Conservation (phyloP, 35 echinoderm and acorn worm species). For the Diadema setosum region DNA sequence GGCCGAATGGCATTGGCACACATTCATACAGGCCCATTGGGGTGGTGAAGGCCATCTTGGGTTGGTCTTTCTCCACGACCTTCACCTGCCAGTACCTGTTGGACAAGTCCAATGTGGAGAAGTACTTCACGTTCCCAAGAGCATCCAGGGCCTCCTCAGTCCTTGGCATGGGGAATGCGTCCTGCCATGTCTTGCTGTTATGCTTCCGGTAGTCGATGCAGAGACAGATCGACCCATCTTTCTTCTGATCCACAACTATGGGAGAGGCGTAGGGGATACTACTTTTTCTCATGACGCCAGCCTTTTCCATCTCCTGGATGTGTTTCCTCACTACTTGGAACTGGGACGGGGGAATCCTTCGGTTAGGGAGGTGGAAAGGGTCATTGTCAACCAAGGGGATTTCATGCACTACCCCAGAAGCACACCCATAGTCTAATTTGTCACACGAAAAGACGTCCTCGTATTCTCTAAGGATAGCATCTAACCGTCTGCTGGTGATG, state of each 20-base stretch:
- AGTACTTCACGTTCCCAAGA: not conserved
- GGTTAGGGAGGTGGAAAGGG: no score
- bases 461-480: no score
- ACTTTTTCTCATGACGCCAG: not conserved
- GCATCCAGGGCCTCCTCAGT: conserved; percentile 41
- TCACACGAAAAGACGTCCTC: no score
- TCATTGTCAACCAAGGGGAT: no score
- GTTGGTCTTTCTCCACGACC: conserved; percentile 20
- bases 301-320: no score
- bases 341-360: no score
- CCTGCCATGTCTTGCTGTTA: not conserved
- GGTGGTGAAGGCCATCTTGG: conserved; percentile 35
- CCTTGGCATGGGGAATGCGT: conserved; percentile 29
- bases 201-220: conserved; percentile 31
- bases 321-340: no score
- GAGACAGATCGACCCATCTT: not conserved
- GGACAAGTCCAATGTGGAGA: conserved; percentile 21
- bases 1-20: conserved; percentile 32
- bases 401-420: no score
- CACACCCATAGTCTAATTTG: no score
- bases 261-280: not conserved
- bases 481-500: not conserved
- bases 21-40: conserved; percentile 38
- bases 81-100: conserved; percentile 2
- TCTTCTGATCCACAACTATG: conserved; percentile 18